Evolutionary conservation across 1,140 invertebrate species (phyloP).

Genomic region (Drosophila bipectinata): DNA sequence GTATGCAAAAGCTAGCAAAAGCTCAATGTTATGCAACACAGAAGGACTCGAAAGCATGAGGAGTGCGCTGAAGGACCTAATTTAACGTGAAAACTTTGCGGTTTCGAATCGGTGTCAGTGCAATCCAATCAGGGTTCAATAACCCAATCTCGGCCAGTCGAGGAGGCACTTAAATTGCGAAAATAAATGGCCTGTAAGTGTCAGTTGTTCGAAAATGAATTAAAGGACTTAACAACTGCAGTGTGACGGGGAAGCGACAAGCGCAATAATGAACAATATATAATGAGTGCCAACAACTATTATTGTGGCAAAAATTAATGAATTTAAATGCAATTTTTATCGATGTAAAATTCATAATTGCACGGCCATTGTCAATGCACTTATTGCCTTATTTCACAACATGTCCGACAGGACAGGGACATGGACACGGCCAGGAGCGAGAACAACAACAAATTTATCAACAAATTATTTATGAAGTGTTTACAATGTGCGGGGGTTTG

Average conservation of each 20-base stretch:
- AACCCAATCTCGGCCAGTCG: conserved; percentile 44
- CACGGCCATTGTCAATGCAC: conserved; percentile 63
- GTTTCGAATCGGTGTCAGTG: conserved; percentile 34
- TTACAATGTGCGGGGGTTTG: conserved; percentile 39
- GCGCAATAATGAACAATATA: conserved; percentile 66
- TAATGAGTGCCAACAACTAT: conserved; percentile 61
- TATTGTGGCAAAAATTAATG: conserved; percentile 63
- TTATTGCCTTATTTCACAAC: conserved; percentile 52
- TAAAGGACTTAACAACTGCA: conserved; percentile 49
- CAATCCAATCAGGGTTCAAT: conserved; percentile 58
- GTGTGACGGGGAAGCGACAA: conserved; percentile 18
- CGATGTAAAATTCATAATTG: conserved; percentile 78
- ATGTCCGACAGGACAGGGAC: conserved; percentile 31
- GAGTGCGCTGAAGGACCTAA: conserved; percentile 14
- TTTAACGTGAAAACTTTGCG: conserved; percentile 17
- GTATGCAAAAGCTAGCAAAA: conserved; percentile 34
- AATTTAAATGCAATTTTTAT: conserved; percentile 74
- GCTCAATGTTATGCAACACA: conserved; percentile 20
- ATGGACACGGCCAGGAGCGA: conserved; percentile 26
- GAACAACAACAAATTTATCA: conserved; percentile 32
- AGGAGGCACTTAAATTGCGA: conserved; percentile 56
- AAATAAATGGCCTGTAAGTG: conserved; percentile 74
- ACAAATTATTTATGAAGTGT: conserved; percentile 71
- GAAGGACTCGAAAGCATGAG: neutral
- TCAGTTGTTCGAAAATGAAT: conserved; percentile 73